Evolutionary conservation across 2,888 invertebrate genomes (phyloP).

Genomic region (Ametastegia equiseti): DNA sequence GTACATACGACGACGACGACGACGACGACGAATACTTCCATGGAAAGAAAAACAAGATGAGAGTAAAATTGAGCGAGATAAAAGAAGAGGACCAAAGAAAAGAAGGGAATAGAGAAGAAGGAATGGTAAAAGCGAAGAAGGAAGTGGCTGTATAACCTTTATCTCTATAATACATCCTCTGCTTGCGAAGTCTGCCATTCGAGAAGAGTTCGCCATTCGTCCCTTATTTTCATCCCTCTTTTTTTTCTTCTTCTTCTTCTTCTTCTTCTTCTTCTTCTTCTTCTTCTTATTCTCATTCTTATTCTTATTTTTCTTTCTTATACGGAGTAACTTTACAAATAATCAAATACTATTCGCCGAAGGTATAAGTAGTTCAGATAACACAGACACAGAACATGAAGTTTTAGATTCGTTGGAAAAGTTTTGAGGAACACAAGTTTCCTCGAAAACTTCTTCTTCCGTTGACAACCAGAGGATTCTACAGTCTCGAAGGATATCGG

Average conservation of each 20-base stretch:
- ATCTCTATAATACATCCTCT: slow-evolving; percentile 45
- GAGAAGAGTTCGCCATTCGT: neutral
- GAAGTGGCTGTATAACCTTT: slow-evolving; percentile 54
- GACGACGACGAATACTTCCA: neutral
- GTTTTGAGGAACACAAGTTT: slow-evolving; percentile 21
- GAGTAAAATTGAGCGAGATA: slow-evolving; percentile 19
- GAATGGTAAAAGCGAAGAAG: slow-evolving; percentile 50
- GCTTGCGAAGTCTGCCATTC: slow-evolving; percentile 8
- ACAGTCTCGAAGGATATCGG: slow-evolving; percentile 9
- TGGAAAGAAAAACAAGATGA: slow-evolving; percentile 22
- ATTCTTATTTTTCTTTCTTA: slow-evolving; percentile 18
- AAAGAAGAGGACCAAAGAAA: slow-evolving; percentile 49
- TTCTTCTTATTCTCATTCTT: neutral
- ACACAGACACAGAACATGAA: slow-evolving; percentile 12
- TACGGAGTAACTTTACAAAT: slow-evolving; percentile 40
- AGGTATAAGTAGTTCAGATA: slow-evolving; percentile 40
- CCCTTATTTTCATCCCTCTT: slow-evolving; percentile 8
- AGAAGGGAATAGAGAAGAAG: slow-evolving; percentile 46
- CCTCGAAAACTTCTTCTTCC: neutral
- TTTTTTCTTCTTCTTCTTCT: neutral
- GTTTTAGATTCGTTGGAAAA: slow-evolving; percentile 14
- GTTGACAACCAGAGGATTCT: neutral
- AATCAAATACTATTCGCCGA: slow-evolving; percentile 45
- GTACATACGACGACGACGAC: slow-evolving; percentile 41
- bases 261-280: slow-evolving; percentile 13